Conservation (phyloP, 1,140 invertebrate species). For the Philaenus spumarius region DNA sequence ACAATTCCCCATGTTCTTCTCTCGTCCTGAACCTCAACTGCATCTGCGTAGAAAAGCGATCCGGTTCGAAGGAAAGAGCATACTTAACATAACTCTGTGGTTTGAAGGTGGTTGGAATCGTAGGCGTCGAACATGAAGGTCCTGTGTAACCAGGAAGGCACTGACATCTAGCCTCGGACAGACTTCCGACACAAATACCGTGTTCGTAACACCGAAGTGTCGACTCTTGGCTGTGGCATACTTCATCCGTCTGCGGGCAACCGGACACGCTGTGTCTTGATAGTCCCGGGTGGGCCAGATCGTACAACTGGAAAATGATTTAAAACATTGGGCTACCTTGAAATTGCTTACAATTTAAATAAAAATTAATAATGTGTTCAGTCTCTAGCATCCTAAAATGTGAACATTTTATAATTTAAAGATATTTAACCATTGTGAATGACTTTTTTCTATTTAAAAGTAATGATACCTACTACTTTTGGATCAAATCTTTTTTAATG, state of each 20-base stretch:
- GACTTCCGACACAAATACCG: conserved; percentile 87
- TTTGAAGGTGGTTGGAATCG: conserved; percentile 83
- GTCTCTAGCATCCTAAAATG: neutral
- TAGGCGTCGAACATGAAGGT: conserved; percentile 72
- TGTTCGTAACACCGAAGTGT: conserved; percentile 83
- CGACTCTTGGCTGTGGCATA: conserved; percentile 72
- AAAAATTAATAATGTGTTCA: neutral
- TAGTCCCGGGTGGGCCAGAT: conserved; percentile 80
- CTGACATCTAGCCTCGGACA: conserved; percentile 80
- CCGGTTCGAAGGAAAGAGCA: conserved; percentile 87
- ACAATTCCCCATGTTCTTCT: conserved; percentile 85
- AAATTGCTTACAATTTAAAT: neutral
- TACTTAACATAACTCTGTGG: conserved; percentile 93
- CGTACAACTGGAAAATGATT: conserved; percentile 57
- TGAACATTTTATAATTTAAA: no score
- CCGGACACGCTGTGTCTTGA: conserved; percentile 76
- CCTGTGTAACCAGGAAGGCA: conserved; percentile 91
- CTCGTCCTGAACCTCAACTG: conserved; percentile 89
- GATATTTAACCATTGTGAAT: no score
- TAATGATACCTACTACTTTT: no score
- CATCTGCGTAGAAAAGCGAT: conserved; percentile 85
- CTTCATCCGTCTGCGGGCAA: conserved; percentile 84
- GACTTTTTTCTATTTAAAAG: no score
- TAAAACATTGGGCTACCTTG: neutral
- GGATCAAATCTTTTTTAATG: no score